Evolutionary conservation across 1,140 invertebrate species (phyloP).

Genomic region (Panagrolaimus sp.): DNA sequence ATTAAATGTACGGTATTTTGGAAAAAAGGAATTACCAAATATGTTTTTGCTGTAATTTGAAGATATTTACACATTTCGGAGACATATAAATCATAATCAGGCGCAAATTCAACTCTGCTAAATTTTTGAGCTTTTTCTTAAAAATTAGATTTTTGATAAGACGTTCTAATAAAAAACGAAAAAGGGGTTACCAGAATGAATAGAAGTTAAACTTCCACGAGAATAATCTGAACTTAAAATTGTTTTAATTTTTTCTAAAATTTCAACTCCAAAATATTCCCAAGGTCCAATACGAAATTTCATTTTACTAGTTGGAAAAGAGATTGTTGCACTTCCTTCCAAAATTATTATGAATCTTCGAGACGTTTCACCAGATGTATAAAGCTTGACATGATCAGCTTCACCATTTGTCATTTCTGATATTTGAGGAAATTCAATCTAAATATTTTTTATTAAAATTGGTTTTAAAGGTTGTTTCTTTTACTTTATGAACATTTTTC

Average conservation of each 20-base stretch:
- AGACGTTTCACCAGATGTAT: conserved; percentile 38
- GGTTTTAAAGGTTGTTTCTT: conserved; percentile 15
- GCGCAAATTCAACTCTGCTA: conserved; percentile 40
- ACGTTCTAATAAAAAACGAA: conserved; percentile 9
- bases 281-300: conserved; percentile 50
- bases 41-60: conserved; percentile 43
- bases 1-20: conserved; percentile 19
- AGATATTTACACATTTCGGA: conserved; percentile 45
- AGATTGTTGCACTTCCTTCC: conserved; percentile 44
- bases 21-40: conserved; percentile 20
- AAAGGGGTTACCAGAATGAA: background rate
- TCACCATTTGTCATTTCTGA: conserved; percentile 14
- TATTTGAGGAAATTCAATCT: conserved; percentile 25
- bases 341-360: conserved; percentile 45
- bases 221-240: conserved; percentile 16
- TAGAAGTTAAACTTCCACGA: conserved; percentile 16
- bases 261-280: conserved; percentile 44
- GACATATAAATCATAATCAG: conserved; percentile 46
- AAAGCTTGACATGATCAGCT: conserved; percentile 26
- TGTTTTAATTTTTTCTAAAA: conserved; percentile 39
- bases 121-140: conserved; percentile 20
- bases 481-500: conserved; percentile 45
- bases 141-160: conserved; percentile 17
- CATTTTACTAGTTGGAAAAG: conserved; percentile 46
- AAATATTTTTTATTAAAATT: conserved; percentile 8